Evolutionary conservation across 2,797 vertebrate genomes (phyloP), one percentile per base, ranked within the genome.

Genomic region (Melanotaenia pygmaea): DNA sequence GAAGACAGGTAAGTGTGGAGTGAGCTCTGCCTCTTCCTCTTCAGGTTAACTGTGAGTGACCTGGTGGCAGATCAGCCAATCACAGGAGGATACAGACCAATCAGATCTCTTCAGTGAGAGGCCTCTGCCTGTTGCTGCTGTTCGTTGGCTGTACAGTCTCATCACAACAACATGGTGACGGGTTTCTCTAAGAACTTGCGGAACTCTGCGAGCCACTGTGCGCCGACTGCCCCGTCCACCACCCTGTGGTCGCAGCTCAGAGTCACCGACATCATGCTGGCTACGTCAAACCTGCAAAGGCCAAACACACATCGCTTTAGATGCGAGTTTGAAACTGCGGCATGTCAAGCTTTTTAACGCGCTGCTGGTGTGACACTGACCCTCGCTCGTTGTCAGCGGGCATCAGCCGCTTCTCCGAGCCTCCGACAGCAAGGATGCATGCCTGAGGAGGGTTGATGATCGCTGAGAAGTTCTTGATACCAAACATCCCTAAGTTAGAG

Each of bases 371-470:
- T 2, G 12, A 65, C 65, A 83, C 95, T 89, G 70, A 98, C 98
- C 98, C 98, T 81, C 93, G 98, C 85, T 99, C 98, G 8, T 97
- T 99, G 61, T 99, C 96, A 62, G 98, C 96, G 43, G 98, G 97
- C 76, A 99, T 85, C 11, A 99, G 90, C 43, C 94, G 95, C 76
- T 96, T 95, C 84, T 99, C 96, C 3, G 98, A 98, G 73, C 96
- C 95, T 28, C 98, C 98, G 22, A 99, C 91, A 26, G 98, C 98
- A 53, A 99, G 95, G 90, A 99, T 99, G 77, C 98, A 99, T 43
- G 98, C 94, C 89, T 99, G 98, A 69, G 98, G 98, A 61, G 98
- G 98, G 88, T 99, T 99, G 90, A 99, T 99, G 61, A 99, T 99
- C 6, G 98, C 98, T 1, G 97, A 99, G 90, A 99, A 99, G 86